A percentile compares a stretch with the other conserved stretches of the same genome.
Conservation (phyloP, 2,113 vertebrate genomes). For the Synodontis membranacea region DNA sequence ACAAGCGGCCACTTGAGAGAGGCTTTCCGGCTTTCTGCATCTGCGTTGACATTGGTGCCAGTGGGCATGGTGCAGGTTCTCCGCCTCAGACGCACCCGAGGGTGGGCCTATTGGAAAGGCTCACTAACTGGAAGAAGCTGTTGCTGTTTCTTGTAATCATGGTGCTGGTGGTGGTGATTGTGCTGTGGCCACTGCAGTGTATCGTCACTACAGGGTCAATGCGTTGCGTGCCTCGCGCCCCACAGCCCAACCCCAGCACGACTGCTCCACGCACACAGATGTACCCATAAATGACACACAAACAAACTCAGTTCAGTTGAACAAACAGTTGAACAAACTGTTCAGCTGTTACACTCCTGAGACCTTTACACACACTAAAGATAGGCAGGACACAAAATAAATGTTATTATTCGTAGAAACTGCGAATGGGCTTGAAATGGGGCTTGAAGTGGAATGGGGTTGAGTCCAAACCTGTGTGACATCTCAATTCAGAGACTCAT, state of each 20-base stretch:
- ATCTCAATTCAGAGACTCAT: not conserved
- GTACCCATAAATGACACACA: not conserved
- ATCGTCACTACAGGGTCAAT: constrained; percentile 83
- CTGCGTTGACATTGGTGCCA: constrained; percentile 86
- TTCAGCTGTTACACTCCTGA: not conserved
- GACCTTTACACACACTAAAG: not conserved
- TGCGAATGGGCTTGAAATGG: not conserved
- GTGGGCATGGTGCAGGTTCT: constrained; percentile 56
- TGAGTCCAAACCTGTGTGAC: not conserved
- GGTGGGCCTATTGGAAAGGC: constrained; percentile 61
- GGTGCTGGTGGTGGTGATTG: constrained; percentile 78
- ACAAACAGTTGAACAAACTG: too few relatives aligned
- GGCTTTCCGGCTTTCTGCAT: constrained; percentile 68
- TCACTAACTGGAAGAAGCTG: constrained; percentile 83
- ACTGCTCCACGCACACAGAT: not conserved
- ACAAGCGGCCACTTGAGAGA: constrained; percentile 59
- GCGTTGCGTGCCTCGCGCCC: constrained; percentile 67
- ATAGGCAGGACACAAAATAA: not conserved
- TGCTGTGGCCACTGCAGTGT: constrained; percentile 90
- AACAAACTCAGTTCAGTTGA: too few relatives aligned
- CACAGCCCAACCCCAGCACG: not conserved
- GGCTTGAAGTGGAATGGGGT: too few relatives aligned
- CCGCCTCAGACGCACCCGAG: not conserved
- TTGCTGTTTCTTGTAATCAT: constrained; percentile 76
- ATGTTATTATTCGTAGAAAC: not conserved